Evolutionary conservation across 2,797 vertebrate genomes (phyloP).

Genomic region (Melopsittacus undulatus): DNA sequence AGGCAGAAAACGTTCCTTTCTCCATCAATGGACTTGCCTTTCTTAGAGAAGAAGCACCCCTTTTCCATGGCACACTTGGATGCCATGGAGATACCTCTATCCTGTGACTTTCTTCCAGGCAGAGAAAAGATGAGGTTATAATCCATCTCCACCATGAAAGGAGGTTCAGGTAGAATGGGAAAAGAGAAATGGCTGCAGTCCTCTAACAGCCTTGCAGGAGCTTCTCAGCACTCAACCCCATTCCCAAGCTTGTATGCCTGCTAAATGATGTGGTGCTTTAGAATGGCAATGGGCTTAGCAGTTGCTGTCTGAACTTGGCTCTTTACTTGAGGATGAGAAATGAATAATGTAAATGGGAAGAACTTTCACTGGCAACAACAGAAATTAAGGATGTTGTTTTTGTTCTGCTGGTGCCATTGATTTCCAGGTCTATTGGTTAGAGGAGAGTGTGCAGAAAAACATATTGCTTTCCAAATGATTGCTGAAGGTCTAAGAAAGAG

Average conservation of each 20-base stretch:
- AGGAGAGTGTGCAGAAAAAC: not conserved
- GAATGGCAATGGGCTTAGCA: rapidly evolving
- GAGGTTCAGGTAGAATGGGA: not conserved
- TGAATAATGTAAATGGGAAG: not conserved
- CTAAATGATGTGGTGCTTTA: not conserved
- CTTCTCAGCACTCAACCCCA: not conserved
- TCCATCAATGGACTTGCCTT: not conserved
- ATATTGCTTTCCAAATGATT: not conserved
- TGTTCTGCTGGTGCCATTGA: not conserved
- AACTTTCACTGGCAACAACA: not conserved
- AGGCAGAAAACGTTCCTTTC: not conserved
- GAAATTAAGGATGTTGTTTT: not conserved
- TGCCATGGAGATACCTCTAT: rapidly evolving
- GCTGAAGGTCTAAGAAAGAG: not conserved
- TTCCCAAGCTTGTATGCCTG: not conserved
- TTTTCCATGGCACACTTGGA: rapidly evolving
- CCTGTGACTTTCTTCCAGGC: not conserved
- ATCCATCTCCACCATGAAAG: not conserved
- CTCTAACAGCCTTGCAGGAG: not conserved
- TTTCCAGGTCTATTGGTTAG: not conserved
- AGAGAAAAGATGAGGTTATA: not conserved
- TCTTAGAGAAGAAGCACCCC: not conserved
- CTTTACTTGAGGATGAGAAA: not conserved
- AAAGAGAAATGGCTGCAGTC: not conserved
- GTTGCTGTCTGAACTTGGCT: not conserved